These are phyloP conservation scores for Hippasteria phrygiana DNA, from an alignment of 53 echinoderm and acorn worm species.

Conservation along the genomic window DNA sequence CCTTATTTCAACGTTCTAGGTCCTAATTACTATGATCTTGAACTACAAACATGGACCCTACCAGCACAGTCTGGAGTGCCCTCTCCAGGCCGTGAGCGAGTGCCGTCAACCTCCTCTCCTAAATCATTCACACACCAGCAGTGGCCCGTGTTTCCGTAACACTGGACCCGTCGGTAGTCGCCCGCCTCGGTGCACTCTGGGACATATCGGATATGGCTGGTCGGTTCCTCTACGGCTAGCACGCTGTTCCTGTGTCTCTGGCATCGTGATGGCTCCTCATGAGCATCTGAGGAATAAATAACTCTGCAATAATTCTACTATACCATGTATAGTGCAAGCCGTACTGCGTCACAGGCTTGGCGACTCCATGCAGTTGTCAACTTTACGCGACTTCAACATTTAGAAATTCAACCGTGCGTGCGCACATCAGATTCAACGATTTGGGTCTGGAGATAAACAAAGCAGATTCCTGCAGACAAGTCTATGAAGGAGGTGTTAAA, in stretches of 20 bases:
- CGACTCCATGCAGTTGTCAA: too few species aligned
- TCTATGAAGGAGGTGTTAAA: too few species aligned
- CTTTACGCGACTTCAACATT: too few species aligned
- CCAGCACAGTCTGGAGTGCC: conserved; percentile 67
- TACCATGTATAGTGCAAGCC: too few species aligned
- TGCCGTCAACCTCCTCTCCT: conserved; percentile 76
- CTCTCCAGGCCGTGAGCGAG: conserved; percentile 69
- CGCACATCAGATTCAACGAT: too few species aligned
- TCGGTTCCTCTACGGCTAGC: not conserved
- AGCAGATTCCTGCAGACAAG: too few species aligned
- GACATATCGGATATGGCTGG: conserved; percentile 63
- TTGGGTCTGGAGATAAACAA: too few species aligned
- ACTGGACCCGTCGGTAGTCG: conserved; percentile 78
- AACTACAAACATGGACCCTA: conserved; percentile 28
- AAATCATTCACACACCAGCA: conserved; percentile 86
- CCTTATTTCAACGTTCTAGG: too few species aligned
- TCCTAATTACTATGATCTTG: too few species aligned
- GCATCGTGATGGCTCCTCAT: conserved; percentile 59
- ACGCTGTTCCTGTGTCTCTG: conserved; percentile 65
- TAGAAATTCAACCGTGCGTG: too few species aligned
- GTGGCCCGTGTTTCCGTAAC: conserved; percentile 72
- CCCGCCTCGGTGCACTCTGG: conserved; percentile 78
- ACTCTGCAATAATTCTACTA: too few species aligned
- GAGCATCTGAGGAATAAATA: conserved; percentile 43
- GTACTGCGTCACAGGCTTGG: too few species aligned